A percentile compares a stretch with the other conserved stretches of the same genome.
Evolutionary conservation across 2,797 vertebrate genomes (phyloP).

Genomic region (Gymnothorax reevesii): DNA sequence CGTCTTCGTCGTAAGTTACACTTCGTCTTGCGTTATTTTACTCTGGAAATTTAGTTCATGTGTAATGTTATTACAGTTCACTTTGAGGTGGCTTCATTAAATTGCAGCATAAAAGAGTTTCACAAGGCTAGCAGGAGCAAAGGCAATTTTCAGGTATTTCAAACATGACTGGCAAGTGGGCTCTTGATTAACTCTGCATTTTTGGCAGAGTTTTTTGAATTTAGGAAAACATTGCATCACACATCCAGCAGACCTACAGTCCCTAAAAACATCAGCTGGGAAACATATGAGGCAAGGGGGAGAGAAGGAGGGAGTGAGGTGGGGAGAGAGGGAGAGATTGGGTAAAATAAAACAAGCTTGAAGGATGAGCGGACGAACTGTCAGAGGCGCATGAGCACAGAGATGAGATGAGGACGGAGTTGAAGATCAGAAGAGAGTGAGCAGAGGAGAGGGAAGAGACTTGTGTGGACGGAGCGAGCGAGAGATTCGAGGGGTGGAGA

Average conservation of each 20-base stretch:
- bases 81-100: background rate
- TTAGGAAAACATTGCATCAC: background rate
- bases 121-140: background rate
- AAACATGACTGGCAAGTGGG: background rate
- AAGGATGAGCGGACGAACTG: background rate
- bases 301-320: background rate
- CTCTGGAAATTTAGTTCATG: background rate
- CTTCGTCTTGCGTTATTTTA: no score
- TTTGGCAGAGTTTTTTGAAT: background rate
- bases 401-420: background rate
- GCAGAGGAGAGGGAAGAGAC: constrained; percentile 27
- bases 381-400: background rate
- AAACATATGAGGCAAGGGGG: background rate
- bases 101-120: background rate
- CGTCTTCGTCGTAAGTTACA: no score
- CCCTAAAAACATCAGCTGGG: background rate
- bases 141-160: background rate
- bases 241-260: background rate
- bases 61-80: background rate
- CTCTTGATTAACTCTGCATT: background rate
- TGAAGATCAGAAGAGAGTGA: no score
- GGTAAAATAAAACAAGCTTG: background rate
- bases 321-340: background rate
- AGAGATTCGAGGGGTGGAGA: background rate
- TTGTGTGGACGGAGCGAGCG: background rate